Evolutionary conservation across 2,113 vertebrate species (phyloP), one percentile per base, ranked within the genome.

Genomic region (Aldabrachelys gigantea): DNA sequence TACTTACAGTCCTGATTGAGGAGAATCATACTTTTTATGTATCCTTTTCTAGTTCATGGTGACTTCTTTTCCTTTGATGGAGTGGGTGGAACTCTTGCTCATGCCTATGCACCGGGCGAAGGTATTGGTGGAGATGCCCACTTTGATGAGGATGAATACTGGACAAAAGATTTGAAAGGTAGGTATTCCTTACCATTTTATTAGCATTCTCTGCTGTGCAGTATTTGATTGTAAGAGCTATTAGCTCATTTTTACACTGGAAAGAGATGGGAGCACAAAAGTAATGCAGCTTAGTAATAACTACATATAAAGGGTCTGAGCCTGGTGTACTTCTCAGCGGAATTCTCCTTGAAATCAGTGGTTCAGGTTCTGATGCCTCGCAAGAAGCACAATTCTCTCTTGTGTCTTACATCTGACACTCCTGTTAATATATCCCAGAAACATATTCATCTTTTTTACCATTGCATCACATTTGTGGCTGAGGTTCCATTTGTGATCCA

Each of bases 111-210:
- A 0, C 98, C 98, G 0, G 16, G 91, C 2, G 10, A 1, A 49
- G 93, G n/a, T 1, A 91, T 97, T 90, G 97, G 98, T 86, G 98
- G 98, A 96, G 96, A 98, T 93, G 97, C 96, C 6, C 98, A 98
- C 85, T 98, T 98, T 90, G 97, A 98, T 1, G 98, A 98, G 80
- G 98, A 97, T 85, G 98, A 98, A 95, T 86, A 78, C 56, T 98
- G 98, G 98, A 96, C 96, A 22, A 97, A 96, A 88, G 97, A 97
- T 92, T 80, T 91, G 1, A 93, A 89, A 31, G 41, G 89, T 97
- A 95, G 27, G 92, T 85, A 84, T 78, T 44, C 24, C 93, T 88
- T 72, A 89, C n/a, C 44, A 78, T 29, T 85, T 2, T 1, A 0
- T 82, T 82, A 12, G 3, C 14, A 82, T 2, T 0, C 56, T 72